These are phyloP conservation scores for Taeniopygia guttata DNA, from an alignment of 2,797 vertebrate species.

Conservation along the genomic window DNA sequence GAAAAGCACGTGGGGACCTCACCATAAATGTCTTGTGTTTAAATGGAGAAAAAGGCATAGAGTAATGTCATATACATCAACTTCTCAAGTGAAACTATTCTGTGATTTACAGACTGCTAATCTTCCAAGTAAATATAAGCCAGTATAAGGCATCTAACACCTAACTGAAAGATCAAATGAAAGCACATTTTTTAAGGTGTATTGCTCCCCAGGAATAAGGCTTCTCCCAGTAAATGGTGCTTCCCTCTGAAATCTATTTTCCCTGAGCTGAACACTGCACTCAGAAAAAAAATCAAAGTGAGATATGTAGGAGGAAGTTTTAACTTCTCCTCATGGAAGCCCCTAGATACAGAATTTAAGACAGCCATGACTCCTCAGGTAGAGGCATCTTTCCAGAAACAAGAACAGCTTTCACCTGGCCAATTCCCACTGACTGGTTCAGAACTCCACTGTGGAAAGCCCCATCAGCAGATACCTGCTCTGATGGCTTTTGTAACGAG, in stretches of 20 bases:
- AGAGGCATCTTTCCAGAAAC: neutral
- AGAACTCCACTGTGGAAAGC: neutral
- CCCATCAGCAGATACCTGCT: neutral
- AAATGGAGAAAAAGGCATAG: neutral
- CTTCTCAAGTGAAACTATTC: neutral
- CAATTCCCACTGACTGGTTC: neutral
- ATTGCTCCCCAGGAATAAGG: neutral
- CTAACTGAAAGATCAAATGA: neutral
- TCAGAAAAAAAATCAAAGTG: neutral
- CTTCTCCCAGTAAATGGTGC: neutral
- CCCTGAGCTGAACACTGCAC: neutral
- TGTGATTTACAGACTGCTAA: neutral
- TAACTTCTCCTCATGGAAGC: neutral
- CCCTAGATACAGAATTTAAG: neutral
- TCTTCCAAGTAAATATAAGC: neutral
- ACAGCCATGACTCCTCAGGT: neutral
- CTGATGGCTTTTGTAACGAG: neutral
- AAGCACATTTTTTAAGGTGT: neutral
- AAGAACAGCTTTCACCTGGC: neutral
- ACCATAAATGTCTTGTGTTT: neutral
- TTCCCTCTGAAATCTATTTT: neutral
- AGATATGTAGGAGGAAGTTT: neutral
- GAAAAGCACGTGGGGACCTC: accelerated
- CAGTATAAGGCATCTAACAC: neutral
- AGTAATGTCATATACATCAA: neutral